Percentiles rank a stretch among this genome's conserved stretches.
Evolutionary conservation across 2,797 vertebrate genomes (phyloP).

Genomic region (Protosalanx chinensis): DNA sequence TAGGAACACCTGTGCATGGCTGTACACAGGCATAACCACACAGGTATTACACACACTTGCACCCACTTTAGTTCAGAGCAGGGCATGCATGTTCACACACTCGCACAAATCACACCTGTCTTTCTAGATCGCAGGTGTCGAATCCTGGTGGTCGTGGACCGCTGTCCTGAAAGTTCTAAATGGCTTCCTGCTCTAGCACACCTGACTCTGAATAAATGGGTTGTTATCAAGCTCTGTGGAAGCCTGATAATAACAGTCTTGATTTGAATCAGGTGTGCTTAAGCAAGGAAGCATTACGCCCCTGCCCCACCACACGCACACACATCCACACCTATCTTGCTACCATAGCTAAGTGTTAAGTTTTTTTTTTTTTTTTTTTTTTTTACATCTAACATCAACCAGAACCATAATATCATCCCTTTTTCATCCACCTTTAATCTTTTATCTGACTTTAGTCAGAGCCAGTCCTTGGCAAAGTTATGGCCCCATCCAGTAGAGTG

Average conservation of each 20-base stretch:
- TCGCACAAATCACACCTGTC: constrained; percentile 3
- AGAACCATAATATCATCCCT: neutral
- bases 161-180: no score
- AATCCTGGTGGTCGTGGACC: no score
- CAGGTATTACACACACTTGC: neutral
- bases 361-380: no score
- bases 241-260: no score
- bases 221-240: no score
- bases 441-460: neutral
- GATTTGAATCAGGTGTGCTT: no score
- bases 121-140: neutral
- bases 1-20: constrained; percentile 16
- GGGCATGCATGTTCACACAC: neutral
- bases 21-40: neutral
- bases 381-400: neutral
- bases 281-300: no score
- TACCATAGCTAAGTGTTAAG: constrained; percentile 48
- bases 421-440: neutral
- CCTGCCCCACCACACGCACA: no score
- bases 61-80: neutral
- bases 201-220: no score
- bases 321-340: constrained; percentile 8
- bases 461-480: neutral
- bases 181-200: no score
- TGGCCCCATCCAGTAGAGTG: neutral